phyloP scores from a whole-genome alignment of 2,113 vertebrate genomes.

The Mesocricetus auratus region DNA sequence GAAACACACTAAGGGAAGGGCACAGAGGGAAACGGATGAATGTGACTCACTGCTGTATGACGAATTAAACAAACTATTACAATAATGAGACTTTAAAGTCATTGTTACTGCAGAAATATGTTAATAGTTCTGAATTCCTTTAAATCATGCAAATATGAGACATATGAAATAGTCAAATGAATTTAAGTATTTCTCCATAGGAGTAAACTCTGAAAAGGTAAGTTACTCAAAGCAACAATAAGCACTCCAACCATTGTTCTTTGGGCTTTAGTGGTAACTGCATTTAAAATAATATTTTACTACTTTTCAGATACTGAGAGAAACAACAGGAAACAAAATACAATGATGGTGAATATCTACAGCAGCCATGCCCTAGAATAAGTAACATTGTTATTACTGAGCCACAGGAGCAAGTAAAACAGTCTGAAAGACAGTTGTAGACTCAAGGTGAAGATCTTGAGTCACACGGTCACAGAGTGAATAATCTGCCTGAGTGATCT shows the following conservation, averaged over 20 bases:
- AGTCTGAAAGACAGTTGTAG: neutral
- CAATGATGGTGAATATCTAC: neutral
- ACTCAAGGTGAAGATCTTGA: neutral
- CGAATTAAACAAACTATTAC: constrained; percentile 35
- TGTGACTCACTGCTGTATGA: too few species aligned
- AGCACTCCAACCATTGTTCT: constrained; percentile 33
- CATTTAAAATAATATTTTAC: constrained; percentile 15
- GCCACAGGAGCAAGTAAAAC: neutral
- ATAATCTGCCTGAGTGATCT: neutral
- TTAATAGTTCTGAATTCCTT: constrained; percentile 38
- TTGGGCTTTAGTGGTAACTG: constrained; percentile 3
- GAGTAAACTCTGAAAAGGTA: constrained; percentile 1
- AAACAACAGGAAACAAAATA: neutral
- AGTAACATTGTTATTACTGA: neutral
- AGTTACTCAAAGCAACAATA: constrained; percentile 18
- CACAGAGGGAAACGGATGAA: neutral
- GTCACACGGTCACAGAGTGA: neutral
- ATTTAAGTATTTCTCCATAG: constrained; percentile 32
- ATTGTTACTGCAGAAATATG: constrained; percentile 22
- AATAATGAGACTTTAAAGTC: neutral
- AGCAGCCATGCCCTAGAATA: neutral
- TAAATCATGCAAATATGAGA: constrained; percentile 20
- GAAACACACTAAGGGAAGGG: neutral
- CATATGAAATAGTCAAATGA: constrained; percentile 51
- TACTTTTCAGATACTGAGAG: neutral